Conservation (phyloP, 2,113 vertebrate species). For the Cavia aperea region DNA sequence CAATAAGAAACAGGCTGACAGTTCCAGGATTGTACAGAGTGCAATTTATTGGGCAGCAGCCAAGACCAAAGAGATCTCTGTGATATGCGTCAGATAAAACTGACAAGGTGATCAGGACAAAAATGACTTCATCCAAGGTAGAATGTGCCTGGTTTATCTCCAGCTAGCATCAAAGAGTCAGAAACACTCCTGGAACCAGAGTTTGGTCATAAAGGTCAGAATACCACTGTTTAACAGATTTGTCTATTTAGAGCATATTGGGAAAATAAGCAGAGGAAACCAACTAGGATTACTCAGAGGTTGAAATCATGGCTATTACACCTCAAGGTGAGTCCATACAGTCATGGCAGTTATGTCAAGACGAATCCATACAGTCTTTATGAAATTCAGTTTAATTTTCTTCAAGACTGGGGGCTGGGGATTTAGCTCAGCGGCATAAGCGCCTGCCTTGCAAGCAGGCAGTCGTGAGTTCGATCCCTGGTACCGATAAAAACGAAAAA, state of each 20-base stretch:
- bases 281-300: not conserved
- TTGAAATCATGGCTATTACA: not conserved
- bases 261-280: not conserved
- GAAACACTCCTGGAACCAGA: not conserved
- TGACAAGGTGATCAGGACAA: not conserved
- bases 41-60: not conserved
- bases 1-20: not conserved
- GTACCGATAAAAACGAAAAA: no score
- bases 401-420: no score
- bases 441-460: no score
- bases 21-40: not conserved
- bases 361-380: not conserved
- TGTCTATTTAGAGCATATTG: not conserved
- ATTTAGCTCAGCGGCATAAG: no score
- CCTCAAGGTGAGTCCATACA: not conserved
- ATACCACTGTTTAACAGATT: not conserved
- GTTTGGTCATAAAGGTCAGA: not conserved
- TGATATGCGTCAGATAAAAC: not conserved
- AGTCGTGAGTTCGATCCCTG: no score
- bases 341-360: not conserved
- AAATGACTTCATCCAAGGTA: not conserved
- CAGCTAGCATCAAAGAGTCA: not conserved
- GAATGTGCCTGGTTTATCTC: not conserved
- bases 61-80: not conserved
- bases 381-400: not conserved